These are phyloP conservation scores for Drosophila suzukii DNA, from an alignment of 1,140 invertebrate genomes.

Conservation along the genomic window DNA sequence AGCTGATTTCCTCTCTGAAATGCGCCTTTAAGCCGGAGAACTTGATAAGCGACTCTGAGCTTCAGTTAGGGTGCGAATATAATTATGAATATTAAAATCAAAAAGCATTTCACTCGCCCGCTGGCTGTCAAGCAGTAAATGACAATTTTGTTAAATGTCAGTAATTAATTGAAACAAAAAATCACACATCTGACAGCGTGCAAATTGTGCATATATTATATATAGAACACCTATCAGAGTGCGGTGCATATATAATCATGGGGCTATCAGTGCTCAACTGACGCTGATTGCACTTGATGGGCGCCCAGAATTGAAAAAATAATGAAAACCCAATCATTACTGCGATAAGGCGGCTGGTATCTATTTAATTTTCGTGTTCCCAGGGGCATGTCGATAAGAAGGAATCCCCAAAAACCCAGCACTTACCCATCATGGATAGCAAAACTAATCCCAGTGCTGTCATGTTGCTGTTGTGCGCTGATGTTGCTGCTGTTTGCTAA, in stretches of 20 bases:
- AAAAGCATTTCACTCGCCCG: slow-evolving; percentile 42
- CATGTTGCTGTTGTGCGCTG: slow-evolving; percentile 53
- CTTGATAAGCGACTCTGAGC: background rate
- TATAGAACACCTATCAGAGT: slow-evolving; percentile 7
- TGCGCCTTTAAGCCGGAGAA: background rate
- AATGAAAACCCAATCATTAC: background rate
- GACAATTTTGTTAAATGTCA: slow-evolving; percentile 67
- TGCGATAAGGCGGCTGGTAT: slow-evolving; percentile 12
- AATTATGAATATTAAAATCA: slow-evolving; percentile 61
- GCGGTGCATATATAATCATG: slow-evolving; percentile 6
- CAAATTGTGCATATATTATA: slow-evolving; percentile 29
- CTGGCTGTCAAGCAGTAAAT: slow-evolving; percentile 57
- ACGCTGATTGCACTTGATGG: slow-evolving; percentile 42
- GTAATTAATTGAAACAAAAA: slow-evolving; percentile 73
- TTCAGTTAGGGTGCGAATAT: slow-evolving; percentile 34
- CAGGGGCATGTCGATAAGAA: slow-evolving; percentile 41
- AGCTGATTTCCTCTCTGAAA: background rate
- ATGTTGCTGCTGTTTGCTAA: slow-evolving; percentile 13
- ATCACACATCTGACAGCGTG: slow-evolving; percentile 40
- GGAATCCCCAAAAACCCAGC: slow-evolving; percentile 10
- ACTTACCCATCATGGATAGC: slow-evolving; percentile 84
- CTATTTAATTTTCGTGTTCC: background rate
- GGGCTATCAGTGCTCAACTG: slow-evolving; percentile 30
- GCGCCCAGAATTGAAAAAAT: slow-evolving; percentile 35
- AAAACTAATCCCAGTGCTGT: slow-evolving; percentile 80